Percentiles rank a stretch among this genome's conserved stretches.
These are phyloP conservation scores for Neodiprion pinetum DNA, from an alignment of 1,140 invertebrate genomes.

Conservation along the genomic window DNA sequence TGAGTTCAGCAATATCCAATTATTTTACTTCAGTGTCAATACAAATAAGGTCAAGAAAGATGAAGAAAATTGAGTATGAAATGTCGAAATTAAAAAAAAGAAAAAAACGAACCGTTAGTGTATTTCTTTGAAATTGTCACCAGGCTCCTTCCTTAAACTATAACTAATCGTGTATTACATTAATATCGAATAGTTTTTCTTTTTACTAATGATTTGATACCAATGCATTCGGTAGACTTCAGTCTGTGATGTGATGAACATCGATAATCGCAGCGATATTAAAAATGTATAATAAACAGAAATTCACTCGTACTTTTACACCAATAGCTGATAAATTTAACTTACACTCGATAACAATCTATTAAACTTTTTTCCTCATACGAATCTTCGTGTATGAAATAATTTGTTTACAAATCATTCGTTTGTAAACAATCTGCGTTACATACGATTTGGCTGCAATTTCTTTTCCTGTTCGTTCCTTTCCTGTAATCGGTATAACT, in stretches of 20 bases:
- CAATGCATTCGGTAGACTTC: constrained; percentile 18
- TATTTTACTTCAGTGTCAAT: too few species aligned
- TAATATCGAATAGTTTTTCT: constrained; percentile 6
- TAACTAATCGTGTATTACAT: neutral
- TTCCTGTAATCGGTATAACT: too few species aligned
- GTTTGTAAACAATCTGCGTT: too few species aligned
- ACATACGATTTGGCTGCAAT: too few species aligned
- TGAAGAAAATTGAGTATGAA: too few species aligned
- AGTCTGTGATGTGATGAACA: constrained; percentile 31
- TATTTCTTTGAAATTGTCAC: neutral
- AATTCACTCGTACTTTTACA: constrained; percentile 2
- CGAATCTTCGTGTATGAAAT: too few species aligned
- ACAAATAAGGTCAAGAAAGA: too few species aligned
- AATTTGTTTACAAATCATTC: too few species aligned
- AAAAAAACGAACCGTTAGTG: too few species aligned
- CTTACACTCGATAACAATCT: neutral
- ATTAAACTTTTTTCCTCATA: neutral
- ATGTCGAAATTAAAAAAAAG: too few species aligned
- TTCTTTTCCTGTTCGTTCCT: too few species aligned
- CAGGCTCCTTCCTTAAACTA: neutral
- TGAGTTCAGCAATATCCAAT: too few species aligned
- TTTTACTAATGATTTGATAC: constrained; percentile 16
- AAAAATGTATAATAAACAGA: neutral
- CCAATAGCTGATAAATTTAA: neutral
- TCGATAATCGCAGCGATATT: constrained; percentile 4